Evolutionary conservation across 2,113 vertebrate genomes (phyloP).

Genomic region (Aythya baeri): DNA sequence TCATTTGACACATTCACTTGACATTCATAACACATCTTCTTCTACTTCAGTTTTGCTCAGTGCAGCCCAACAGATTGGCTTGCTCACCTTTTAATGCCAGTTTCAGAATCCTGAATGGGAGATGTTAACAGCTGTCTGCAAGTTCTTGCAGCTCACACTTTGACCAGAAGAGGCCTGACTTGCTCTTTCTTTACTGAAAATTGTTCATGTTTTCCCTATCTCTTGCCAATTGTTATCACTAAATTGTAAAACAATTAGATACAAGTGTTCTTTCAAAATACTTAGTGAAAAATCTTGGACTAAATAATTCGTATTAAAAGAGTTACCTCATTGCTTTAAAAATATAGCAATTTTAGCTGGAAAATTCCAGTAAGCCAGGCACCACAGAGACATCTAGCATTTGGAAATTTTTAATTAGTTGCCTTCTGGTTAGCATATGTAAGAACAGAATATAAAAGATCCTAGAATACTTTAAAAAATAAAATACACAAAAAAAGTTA

Average conservation of each 20-base stretch:
- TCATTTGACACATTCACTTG: too few relatives aligned
- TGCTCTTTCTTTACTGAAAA: conserved; percentile 22
- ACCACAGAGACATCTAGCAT: neutral
- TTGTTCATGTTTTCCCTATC: neutral
- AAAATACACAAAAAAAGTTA: neutral
- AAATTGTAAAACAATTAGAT: neutral
- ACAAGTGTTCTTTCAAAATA: neutral
- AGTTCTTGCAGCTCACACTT: conserved; percentile 43
- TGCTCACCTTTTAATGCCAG: neutral
- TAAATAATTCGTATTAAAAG: neutral
- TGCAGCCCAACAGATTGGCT: neutral
- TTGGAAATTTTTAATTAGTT: neutral
- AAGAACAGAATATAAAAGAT: neutral
- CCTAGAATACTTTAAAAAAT: neutral
- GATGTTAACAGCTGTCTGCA: neutral
- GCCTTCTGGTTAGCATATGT: neutral
- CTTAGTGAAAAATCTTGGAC: neutral
- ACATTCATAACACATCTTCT: neutral
- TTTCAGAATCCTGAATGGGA: neutral
- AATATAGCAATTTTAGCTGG: neutral
- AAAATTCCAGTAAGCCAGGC: neutral
- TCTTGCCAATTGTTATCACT: neutral
- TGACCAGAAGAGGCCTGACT: conserved; percentile 62
- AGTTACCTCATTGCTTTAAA: neutral
- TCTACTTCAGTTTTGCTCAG: neutral